These are phyloP conservation scores for Malurus splendens DNA, from an alignment of 2,797 vertebrate species.

Conservation along the genomic window DNA sequence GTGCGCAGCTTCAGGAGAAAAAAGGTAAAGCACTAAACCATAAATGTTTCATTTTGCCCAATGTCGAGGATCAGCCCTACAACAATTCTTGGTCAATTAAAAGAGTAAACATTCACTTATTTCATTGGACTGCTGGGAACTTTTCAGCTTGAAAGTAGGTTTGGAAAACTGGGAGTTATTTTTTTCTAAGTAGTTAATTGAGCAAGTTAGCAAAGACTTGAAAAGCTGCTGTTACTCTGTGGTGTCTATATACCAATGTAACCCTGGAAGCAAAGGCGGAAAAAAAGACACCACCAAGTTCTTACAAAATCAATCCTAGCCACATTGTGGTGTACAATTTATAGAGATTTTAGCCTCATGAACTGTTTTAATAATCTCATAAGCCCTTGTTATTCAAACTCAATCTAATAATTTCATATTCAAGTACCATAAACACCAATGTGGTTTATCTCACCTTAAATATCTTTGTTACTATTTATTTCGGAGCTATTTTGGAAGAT, in stretches of 20 bases:
- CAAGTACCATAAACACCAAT: neutral
- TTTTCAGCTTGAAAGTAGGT: neutral
- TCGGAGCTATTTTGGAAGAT: conserved; percentile 7
- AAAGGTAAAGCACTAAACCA: neutral
- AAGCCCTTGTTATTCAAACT: neutral
- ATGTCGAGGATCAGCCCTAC: neutral
- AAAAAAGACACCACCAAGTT: neutral
- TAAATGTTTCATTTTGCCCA: neutral
- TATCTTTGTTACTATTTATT: neutral
- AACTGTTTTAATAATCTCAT: neutral
- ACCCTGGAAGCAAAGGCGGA: neutral
- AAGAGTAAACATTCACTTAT: neutral
- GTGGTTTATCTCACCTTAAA: neutral
- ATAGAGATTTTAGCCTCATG: neutral
- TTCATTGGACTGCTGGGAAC: neutral
- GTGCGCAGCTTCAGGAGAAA: neutral
- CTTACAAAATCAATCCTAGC: neutral
- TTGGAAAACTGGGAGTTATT: neutral
- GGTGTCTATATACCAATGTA: neutral
- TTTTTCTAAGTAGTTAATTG: neutral
- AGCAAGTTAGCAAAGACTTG: neutral
- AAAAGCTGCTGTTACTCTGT: neutral
- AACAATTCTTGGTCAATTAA: neutral
- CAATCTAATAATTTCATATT: neutral
- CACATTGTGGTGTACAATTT: neutral